A percentile compares a stretch with the other conserved stretches of the same genome.
Evolutionary conservation across 2,113 vertebrate genomes (phyloP).

Genomic region (Chrysochloris asiatica): DNA sequence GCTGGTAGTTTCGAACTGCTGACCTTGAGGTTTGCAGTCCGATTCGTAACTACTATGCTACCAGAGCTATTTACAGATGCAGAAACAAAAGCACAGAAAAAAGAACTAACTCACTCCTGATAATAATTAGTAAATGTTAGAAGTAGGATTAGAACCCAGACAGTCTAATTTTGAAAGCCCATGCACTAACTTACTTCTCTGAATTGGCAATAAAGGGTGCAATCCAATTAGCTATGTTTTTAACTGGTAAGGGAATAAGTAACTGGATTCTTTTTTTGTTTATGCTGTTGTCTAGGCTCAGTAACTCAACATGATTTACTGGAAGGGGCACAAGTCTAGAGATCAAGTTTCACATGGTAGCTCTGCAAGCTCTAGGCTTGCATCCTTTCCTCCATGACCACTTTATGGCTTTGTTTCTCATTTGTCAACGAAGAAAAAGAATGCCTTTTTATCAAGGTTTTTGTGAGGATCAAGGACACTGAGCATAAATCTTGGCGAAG

Average conservation of each 20-base stretch:
- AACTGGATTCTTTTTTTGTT: neutral
- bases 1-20: no score
- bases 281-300: neutral
- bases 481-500: conserved; percentile 4
- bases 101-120: neutral
- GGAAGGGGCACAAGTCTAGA: neutral
- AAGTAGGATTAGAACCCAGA: neutral
- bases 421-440: neutral
- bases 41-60: no score
- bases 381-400: neutral
- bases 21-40: no score
- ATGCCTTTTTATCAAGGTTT: neutral
- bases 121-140: neutral
- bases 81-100: neutral
- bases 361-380: neutral
- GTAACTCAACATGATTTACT: neutral
- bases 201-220: neutral
- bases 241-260: neutral
- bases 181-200: neutral
- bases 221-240: neutral
- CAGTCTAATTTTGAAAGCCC: neutral
- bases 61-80: neutral
- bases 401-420: neutral
- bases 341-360: neutral
- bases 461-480: neutral